Conservation (phyloP, 2,113 vertebrate genomes). For the Psilopsiagon aurifrons region DNA sequence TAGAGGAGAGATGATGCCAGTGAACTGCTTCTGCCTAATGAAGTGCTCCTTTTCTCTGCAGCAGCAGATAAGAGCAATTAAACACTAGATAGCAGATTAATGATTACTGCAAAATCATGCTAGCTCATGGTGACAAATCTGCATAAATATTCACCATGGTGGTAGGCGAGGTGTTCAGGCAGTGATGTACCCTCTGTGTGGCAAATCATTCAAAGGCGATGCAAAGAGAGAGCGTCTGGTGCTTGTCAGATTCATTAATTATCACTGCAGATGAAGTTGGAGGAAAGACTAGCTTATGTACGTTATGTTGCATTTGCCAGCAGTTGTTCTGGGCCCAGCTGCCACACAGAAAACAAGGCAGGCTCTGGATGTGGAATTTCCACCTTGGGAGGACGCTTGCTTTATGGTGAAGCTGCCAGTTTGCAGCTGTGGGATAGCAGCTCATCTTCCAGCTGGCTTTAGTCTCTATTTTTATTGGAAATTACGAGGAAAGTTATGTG, state of each 20-base stretch:
- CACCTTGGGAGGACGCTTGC: neutral
- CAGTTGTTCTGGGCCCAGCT: neutral
- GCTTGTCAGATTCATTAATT: constrained; percentile 60
- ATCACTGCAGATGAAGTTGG: neutral
- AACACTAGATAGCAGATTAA: constrained; percentile 66
- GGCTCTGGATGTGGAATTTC: neutral
- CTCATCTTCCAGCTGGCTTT: neutral
- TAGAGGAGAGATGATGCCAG: neutral
- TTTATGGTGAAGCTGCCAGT: neutral
- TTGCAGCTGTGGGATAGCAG: neutral
- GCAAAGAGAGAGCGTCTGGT: constrained; percentile 33
- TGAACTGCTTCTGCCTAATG: constrained; percentile 47
- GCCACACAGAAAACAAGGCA: neutral
- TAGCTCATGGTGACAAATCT: constrained; percentile 65
- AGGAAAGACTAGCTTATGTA: neutral
- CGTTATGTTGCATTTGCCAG: neutral
- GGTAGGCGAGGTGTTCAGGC: constrained; percentile 52
- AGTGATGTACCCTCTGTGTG: constrained; percentile 40
- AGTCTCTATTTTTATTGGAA: neutral
- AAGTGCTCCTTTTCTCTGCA: constrained; percentile 55
- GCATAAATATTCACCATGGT: constrained; percentile 48
- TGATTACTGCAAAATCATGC: constrained; percentile 49
- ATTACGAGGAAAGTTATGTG: neutral
- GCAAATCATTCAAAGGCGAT: constrained; percentile 36
- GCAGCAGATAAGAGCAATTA: constrained; percentile 68